phyloP scores from a whole-genome alignment of 2,797 vertebrate genomes.

The Fistularia tabacaria region DNA sequence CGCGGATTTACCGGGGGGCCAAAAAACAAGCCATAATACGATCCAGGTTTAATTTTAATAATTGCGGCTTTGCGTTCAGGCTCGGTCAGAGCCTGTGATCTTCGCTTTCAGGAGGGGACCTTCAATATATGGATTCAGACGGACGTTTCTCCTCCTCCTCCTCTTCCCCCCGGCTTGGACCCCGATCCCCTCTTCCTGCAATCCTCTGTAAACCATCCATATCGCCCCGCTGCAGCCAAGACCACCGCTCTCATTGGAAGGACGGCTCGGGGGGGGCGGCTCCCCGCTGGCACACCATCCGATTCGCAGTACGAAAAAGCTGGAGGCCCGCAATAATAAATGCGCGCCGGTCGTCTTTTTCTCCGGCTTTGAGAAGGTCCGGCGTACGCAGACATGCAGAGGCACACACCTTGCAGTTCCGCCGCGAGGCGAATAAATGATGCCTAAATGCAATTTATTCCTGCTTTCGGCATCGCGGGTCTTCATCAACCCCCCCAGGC shows the following conservation, averaged over 20 bases:
- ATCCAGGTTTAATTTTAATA: conserved; percentile 73
- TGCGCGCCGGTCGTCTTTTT: background rate
- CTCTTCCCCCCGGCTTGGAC: conserved; percentile 23
- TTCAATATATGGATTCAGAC: conserved; percentile 45
- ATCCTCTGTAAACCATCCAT: conserved; percentile 48
- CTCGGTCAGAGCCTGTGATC: conserved; percentile 54
- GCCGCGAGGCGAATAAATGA: too few relatives aligned
- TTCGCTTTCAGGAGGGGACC: conserved; percentile 34
- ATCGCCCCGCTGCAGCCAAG: conserved; percentile 7
- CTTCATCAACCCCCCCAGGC: too few relatives aligned
- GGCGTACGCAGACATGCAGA: too few relatives aligned
- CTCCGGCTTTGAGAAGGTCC: background rate
- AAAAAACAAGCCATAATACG: conserved; percentile 56
- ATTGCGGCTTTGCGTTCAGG: conserved; percentile 44
- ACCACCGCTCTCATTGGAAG: conserved; percentile 32
- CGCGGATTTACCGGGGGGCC: conserved; percentile 61
- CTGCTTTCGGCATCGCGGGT: too few relatives aligned
- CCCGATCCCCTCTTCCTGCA: conserved; percentile 31
- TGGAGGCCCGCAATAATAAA: conserved; percentile 11
- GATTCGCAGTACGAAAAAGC: conserved; percentile 27
- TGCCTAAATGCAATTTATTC: too few relatives aligned
- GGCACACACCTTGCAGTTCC: too few relatives aligned
- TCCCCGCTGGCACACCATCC: conserved; percentile 27
- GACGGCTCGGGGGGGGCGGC: conserved; percentile 37
- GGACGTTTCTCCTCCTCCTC: conserved; percentile 31